A percentile compares a stretch with the other conserved stretches of the same genome.
These are phyloP conservation scores for Lepidocolaptes lacrymiger DNA, from an alignment of 2,797 vertebrate species.

Conservation along the genomic window DNA sequence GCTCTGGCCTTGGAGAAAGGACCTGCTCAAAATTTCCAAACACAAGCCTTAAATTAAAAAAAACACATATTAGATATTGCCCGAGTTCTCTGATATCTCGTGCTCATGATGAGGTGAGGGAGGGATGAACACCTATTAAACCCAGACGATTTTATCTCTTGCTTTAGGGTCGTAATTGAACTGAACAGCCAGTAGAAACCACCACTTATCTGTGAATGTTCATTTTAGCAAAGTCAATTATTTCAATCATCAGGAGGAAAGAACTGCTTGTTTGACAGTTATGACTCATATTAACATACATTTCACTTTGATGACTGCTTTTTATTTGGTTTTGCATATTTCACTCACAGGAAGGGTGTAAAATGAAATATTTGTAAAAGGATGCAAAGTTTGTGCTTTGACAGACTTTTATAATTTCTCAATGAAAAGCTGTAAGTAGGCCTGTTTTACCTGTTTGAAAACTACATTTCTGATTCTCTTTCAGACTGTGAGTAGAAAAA, in stretches of 20 bases:
- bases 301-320: not conserved
- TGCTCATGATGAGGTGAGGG: not conserved
- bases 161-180: not conserved
- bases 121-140: not conserved
- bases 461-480: not conserved
- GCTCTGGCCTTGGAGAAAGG: not conserved
- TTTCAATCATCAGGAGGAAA: conserved; percentile 59
- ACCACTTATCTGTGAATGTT: not conserved
- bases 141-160: not conserved
- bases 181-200: conserved; percentile 10
- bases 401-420: not conserved
- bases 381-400: not conserved
- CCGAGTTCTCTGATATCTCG: not conserved
- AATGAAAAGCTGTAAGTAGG: not conserved
- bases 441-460: not conserved
- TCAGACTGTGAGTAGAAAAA: not conserved
- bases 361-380: not conserved
- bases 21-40: not conserved
- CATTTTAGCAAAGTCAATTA: conserved; percentile 67
- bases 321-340: not conserved
- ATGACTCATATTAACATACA: conserved; percentile 1
- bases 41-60: not conserved
- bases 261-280: conserved; percentile 3
- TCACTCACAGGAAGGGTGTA: not conserved
- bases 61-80: fast-evolving